Conservation (phyloP, 2,113 vertebrate genomes). For the Hucho hucho region DNA sequence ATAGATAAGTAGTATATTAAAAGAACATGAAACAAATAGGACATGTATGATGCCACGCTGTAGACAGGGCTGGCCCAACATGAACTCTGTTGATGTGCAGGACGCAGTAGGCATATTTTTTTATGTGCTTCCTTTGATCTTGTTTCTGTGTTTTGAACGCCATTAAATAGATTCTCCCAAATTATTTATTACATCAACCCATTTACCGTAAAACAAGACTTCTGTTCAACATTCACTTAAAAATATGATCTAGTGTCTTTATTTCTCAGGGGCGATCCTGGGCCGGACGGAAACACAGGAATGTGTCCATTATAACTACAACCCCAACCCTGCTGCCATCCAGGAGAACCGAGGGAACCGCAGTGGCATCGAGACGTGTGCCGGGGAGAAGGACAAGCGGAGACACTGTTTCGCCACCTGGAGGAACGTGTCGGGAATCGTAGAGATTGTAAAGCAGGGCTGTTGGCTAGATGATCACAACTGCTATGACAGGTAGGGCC, state of each 20-base stretch:
- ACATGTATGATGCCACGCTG: neutral
- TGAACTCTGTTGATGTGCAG: too few species aligned
- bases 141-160: too few species aligned
- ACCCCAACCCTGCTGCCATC: constrained; percentile 77
- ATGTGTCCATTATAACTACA: constrained; percentile 88
- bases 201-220: too few species aligned
- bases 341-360: constrained; percentile 94
- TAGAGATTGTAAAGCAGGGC: constrained; percentile 95
- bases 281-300: constrained; percentile 95
- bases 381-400: constrained; percentile 92
- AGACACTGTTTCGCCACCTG: constrained; percentile 96
- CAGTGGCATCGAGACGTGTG: constrained; percentile 89
- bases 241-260: too few species aligned
- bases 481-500: constrained; percentile 91
- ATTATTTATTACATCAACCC: too few species aligned
- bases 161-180: too few species aligned
- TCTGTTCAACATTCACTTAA: too few species aligned
- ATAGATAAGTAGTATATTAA: neutral
- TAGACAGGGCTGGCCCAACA: neutral
- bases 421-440: constrained; percentile 92
- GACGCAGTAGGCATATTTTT: too few species aligned
- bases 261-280: constrained; percentile 86
- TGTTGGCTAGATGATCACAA: constrained; percentile 99
- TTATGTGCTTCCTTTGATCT: too few species aligned
- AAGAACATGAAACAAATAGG: too few species aligned